Percentiles rank a stretch among this genome's conserved stretches.
Conservation (phyloP, 2,113 vertebrate genomes). For the Peromyscus leucopus region DNA sequence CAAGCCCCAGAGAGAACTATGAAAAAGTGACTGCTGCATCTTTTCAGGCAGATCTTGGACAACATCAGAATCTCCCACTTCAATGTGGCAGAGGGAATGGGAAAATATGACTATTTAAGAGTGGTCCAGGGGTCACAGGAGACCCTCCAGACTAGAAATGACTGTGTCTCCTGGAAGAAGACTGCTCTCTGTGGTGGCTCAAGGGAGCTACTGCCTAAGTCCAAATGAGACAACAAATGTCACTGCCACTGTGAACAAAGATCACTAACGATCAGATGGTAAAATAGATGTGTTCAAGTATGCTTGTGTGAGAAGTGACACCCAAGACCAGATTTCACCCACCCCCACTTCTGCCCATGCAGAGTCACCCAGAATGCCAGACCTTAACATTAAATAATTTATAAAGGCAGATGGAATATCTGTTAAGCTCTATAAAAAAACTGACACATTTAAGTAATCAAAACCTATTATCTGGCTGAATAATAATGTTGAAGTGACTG, state of each 20-base stretch:
- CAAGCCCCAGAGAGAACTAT: neutral
- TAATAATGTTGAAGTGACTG: conserved; percentile 64
- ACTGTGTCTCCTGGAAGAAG: neutral
- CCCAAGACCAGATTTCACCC: neutral
- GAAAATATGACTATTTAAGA: neutral
- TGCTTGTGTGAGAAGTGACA: neutral
- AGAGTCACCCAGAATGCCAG: neutral
- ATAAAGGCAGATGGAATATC: conserved; percentile 61
- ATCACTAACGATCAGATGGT: neutral
- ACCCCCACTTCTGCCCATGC: neutral
- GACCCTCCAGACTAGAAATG: neutral
- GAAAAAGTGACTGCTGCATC: neutral
- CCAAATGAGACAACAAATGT: neutral
- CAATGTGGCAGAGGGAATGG: neutral
- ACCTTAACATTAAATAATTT: conserved; percentile 66
- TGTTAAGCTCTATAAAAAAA: conserved; percentile 60
- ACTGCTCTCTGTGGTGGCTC: neutral
- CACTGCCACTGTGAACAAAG: neutral
- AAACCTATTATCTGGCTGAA: conserved; percentile 69
- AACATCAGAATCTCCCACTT: neutral
- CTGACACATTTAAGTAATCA: conserved; percentile 63
- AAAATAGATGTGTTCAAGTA: neutral
- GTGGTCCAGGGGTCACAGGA: neutral
- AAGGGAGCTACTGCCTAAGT: neutral
- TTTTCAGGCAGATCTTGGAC: neutral